Conservation (phyloP, 2,113 vertebrate species). For the Heloderma charlesbogerti region DNA sequence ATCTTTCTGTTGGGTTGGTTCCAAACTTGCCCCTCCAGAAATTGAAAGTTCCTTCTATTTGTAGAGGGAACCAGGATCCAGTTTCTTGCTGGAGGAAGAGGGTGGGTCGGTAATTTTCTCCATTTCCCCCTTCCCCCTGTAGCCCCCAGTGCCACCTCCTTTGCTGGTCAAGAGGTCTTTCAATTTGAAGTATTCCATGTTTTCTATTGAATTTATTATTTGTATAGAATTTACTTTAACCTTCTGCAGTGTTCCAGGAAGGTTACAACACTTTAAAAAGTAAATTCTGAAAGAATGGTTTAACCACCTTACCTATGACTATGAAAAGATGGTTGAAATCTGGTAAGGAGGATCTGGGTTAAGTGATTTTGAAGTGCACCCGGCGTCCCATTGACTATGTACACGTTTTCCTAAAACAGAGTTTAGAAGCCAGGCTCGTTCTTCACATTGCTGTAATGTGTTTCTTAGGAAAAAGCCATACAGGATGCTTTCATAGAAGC, state of each 20-base stretch:
- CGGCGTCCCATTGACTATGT: neutral
- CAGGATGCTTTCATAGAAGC: neutral
- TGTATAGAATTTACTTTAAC: neutral
- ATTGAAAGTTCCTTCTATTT: no score
- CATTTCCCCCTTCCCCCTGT: neutral
- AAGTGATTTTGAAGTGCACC: neutral
- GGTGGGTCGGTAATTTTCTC: neutral
- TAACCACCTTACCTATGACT: neutral
- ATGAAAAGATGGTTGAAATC: neutral
- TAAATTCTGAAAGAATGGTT: neutral
- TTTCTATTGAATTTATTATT: conserved; percentile 1
- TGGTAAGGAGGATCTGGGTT: neutral
- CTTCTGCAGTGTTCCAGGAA: neutral
- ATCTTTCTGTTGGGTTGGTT: neutral
- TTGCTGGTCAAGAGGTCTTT: neutral
- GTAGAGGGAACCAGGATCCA: no score
- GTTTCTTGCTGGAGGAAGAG: neutral
- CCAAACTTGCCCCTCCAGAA: no score
- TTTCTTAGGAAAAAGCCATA: conserved; percentile 16
- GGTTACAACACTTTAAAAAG: neutral
- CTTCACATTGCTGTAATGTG: conserved; percentile 31
- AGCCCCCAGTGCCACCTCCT: conserved; percentile 15
- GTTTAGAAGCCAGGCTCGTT: conserved; percentile 13
- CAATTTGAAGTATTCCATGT: conserved; percentile 18
- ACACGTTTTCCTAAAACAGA: neutral